Conservation (phyloP, 2,113 vertebrate genomes). For the Chrysemys picta region DNA sequence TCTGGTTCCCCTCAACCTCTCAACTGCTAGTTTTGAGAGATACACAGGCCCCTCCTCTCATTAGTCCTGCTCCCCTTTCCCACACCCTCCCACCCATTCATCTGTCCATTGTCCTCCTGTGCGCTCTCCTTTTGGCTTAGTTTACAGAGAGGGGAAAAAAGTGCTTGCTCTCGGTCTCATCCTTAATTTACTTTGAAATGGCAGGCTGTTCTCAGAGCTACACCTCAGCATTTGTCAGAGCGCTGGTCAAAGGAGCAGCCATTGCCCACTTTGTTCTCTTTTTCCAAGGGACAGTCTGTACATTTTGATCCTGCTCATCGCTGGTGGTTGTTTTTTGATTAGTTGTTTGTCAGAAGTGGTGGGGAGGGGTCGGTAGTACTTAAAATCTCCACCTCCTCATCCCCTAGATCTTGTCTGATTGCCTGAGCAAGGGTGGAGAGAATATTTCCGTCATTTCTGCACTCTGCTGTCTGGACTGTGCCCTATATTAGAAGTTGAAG, state of each 20-base stretch:
- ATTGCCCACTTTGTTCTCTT: not conserved
- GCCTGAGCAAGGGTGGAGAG: not conserved
- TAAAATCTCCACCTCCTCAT: not conserved
- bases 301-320: not conserved
- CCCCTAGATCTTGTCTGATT: not conserved
- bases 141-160: not conserved
- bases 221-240: not conserved
- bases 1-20: slow-evolving; percentile 8
- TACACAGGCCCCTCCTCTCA: not conserved
- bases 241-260: not conserved
- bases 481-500: not conserved
- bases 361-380: not conserved
- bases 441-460: not conserved
- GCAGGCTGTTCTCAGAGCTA: not conserved
- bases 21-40: not conserved
- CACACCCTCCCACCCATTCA: accelerated
- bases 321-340: not conserved
- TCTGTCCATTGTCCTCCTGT: not conserved
- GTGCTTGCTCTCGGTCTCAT: slow-evolving; percentile 47
- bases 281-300: slow-evolving; percentile 9
- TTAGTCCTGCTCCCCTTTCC: not conserved
- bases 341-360: not conserved
- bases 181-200: slow-evolving; percentile 52
- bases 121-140: not conserved
- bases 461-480: not conserved